These are phyloP conservation scores for Cygnus olor DNA, from an alignment of 2,797 vertebrate species.

Conservation along the genomic window DNA sequence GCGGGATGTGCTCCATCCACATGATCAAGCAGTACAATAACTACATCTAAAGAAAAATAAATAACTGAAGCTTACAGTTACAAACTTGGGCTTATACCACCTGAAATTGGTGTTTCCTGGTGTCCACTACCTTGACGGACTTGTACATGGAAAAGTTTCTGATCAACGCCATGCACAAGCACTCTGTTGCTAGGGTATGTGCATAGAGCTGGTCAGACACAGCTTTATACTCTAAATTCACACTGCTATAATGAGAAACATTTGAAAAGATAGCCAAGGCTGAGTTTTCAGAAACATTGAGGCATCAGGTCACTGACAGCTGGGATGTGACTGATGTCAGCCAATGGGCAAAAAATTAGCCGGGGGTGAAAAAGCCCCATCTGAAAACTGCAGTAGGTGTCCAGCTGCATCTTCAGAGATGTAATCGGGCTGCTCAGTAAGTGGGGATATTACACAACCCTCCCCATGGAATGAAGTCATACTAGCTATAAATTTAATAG, in stretches of 20 bases:
- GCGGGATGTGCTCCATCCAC: not conserved
- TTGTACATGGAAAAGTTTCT: not conserved
- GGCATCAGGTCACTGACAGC: not conserved
- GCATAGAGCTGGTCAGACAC: not conserved
- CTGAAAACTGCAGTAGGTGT: not conserved
- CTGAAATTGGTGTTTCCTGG: not conserved
- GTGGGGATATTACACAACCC: not conserved
- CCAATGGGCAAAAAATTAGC: too few species aligned
- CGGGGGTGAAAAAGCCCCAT: not conserved
- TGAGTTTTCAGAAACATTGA: not conserved
- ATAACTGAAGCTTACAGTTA: not conserved
- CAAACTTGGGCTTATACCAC: not conserved
- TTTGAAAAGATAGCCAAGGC: not conserved
- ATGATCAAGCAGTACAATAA: not conserved
- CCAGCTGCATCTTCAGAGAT: not conserved
- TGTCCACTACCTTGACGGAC: not conserved
- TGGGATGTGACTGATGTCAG: not conserved
- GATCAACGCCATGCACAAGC: not conserved
- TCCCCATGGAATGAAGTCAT: not conserved
- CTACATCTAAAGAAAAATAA: not conserved
- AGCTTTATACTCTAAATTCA: not conserved
- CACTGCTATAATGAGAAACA: not conserved
- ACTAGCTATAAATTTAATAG: not conserved
- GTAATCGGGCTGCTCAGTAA: not conserved
- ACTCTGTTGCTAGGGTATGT: not conserved